Evolutionary conservation across 1,140 invertebrate genomes (phyloP), one percentile per base, ranked within the genome.

Genomic region (Harpegnathos saltator): DNA sequence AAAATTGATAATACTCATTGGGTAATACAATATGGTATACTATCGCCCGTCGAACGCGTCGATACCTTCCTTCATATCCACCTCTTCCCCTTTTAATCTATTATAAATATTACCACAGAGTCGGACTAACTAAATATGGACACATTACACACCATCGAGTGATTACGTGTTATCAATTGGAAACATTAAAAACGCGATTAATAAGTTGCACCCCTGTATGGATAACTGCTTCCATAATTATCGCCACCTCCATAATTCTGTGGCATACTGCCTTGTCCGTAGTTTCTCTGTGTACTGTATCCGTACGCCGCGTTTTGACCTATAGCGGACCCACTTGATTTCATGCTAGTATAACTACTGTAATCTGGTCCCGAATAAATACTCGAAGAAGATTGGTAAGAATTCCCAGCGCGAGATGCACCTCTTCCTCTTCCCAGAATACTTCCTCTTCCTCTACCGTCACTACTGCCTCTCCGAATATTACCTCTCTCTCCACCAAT

Each of bases 361-460:
- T 93, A 93, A 83, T 92, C 89, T 15, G 90, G 87, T 62, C 83
- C 86, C 24, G 91, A 87, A 71, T 92, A 93, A 74, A 77, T 82
- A 11, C 24, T 89, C 19, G 85, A 83, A 22, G 63, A 61, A 58
- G 88, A 83, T 24, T 90, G 91, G 78, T 90, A 93, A 65, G 90
- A 85, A 59, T 54, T 88, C 38, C 83, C 82, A 24, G 84, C 52
- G 29, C 82, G 77, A 80, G 62, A 11, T 44, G 81, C 48, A 15
- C 92, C 92, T 83, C 92, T 90, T 81, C 91, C 90, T 81, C 91
- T 88, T 29, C 14, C 58, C 54, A 86, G 44, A 81, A 85, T 68
- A 54, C 89, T 88, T 26, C 85, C 81, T 69, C 87, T 82, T 59
- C 85, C 82, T 62, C 84, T 86, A 26, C 62, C 85, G 54, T 89